Evolutionary conservation across 2,797 vertebrate genomes (phyloP), one percentile per base, ranked within the genome.

Genomic region (Danio aesculapii): DNA sequence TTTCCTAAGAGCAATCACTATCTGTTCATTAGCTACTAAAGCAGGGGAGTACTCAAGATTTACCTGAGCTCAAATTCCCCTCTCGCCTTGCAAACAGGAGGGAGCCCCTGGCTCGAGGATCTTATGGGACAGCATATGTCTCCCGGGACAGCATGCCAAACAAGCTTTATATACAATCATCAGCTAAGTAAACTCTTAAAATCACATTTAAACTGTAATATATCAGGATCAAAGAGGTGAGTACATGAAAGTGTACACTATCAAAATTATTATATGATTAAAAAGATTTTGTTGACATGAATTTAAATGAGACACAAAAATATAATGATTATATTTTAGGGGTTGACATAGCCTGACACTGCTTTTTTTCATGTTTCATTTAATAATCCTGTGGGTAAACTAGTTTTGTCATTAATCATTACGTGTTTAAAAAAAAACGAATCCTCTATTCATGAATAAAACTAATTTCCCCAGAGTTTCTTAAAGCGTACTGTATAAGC

Each of bases 401-500:
- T 14, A 47, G 43, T 77, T 66, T 77, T 58, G 43, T 57, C 4
- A 12, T 68, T 47, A 52, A 30, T 62, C 30, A 30, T n/a, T n/a
- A n/a, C n/a, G n/a, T 78, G 44, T 49, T 50, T 62, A 9, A 41
- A 17, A 17, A 30, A 30, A 30, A 52, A 44, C 16, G 53, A 39
- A 64, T 79, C n/a, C 53, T 71, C 71, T 52, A 79, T 79, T 79
- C 46, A 71, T 62, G 46, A 62, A 62, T 19, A 71, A 8, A 63
- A 70, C 53, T 71, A n/a, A 44, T 53, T 43, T 44, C 67, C 57
- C 46, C 30, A 0, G 57, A 79, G 46, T 58, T 69, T 79, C n/a
- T 61, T 50, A 55, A 50, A 17, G 19, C n/a, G 49, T 30, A n/a
- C n/a, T n/a, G n/a, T n/a, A 44, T 46, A 30, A 75, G 44, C 7